Base-by-base conservation (phyloP, 2,888 invertebrate genomes). In the Torymus texanus region DNA sequence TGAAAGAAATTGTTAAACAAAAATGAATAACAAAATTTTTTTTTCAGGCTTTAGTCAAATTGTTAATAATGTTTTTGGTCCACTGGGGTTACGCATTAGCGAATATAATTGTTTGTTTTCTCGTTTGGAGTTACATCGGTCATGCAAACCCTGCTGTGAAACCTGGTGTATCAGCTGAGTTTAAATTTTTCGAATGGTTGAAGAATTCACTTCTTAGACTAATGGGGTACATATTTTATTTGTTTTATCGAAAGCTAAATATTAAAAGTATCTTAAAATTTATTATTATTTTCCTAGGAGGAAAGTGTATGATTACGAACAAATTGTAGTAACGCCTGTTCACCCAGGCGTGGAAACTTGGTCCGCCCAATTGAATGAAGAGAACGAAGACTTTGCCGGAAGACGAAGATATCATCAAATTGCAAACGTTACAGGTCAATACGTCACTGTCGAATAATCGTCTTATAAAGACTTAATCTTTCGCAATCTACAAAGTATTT, bases 121-220 rank as follows among this genome's bases (percentile, higher is more conserved):
- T 97, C 72, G 93, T 98, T 80, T 98, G 97, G 95, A 93, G 97
- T 87, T 98, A 98, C 91, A 97, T 98, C 83, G 97, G 98, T 62
- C 95, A 96, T 72, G 97, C 97, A 10, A 98, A 97, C 91, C 98
- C 98, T 11, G 98, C 98, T 4, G 97, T 97, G 10, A 97, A 97
- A 88, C 98, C 98, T 0, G 98, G 98, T 61, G 92, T 96, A 50
- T 95, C 96, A 0, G 93, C 95, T 0, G 96, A 97, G 88, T 97
- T 97, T 88, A 93, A 94, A 84, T 94, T 97, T 86, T 94, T 96
- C 85, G 92, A 93, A 70, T 97, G 96, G 96, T 88, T 96, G 24
- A 95, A 94, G 89, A 93, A 93, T 84, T 91, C 93, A 1, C 91
- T 96, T 82, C 92, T 96, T 72, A 93, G 94, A 84, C 93, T 95